A percentile compares a stretch with the other conserved stretches of the same genome.
These are phyloP conservation scores for Thereva unica DNA, from an alignment of 2,888 invertebrate genomes.

Conservation along the genomic window DNA sequence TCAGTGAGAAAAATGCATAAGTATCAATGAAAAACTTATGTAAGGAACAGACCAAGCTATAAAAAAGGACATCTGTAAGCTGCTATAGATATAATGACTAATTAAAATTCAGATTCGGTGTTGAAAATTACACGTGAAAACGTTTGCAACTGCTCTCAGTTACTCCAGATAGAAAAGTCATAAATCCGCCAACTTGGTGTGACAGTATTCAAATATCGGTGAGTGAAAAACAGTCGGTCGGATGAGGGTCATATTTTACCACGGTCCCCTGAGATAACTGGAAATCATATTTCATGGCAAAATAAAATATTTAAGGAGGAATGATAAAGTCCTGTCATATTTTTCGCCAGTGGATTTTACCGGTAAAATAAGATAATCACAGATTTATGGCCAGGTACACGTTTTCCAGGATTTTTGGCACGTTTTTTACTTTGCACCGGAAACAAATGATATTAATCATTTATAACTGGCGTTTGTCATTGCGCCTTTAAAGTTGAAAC, in stretches of 20 bases:
- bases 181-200: conserved; percentile 9
- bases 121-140: too few species aligned
- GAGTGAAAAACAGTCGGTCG: conserved; percentile 25
- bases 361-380: conserved; percentile 31
- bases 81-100: too few species aligned
- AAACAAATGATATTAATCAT: conserved; percentile 5
- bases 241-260: conserved; percentile 22
- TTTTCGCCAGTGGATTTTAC: conserved; percentile 24
- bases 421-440: conserved; percentile 10
- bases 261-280: conserved; percentile 27
- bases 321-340: conserved; percentile 34
- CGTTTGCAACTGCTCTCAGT: too few species aligned
- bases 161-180: conserved; percentile 1
- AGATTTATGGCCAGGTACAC: conserved; percentile 31
- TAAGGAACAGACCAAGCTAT: too few species aligned
- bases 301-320: conserved; percentile 27
- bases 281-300: conserved; percentile 30
- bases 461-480: background rate
- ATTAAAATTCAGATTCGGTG: too few species aligned
- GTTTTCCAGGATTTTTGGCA: conserved; percentile 20
- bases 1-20: too few species aligned
- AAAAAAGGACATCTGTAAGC: too few species aligned
- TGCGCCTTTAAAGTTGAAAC: too few species aligned
- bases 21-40: too few species aligned
- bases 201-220: conserved; percentile 28